Conservation (phyloP, 1,140 invertebrate genomes). For the Calephelis nemesis region DNA sequence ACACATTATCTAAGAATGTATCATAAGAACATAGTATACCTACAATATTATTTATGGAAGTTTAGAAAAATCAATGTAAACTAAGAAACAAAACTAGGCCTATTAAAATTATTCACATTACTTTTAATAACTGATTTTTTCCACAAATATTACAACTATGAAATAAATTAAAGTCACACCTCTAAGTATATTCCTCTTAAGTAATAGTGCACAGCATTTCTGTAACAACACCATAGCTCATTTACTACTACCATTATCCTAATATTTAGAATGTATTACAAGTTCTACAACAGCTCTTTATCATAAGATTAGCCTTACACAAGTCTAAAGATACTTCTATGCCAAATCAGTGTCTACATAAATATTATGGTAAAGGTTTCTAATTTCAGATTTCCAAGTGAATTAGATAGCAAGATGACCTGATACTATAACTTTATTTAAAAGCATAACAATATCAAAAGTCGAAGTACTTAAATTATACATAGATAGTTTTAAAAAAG, state of each 20-base stretch:
- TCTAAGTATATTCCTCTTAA: constrained; percentile 13
- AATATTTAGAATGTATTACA: constrained; percentile 16
- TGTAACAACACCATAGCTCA: constrained; percentile 15
- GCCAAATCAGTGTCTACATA: constrained; percentile 11
- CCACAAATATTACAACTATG: constrained; percentile 2
- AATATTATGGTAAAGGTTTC: background rate
- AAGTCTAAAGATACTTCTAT: constrained; percentile 15
- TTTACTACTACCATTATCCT: constrained; percentile 9
- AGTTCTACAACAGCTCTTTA: constrained; percentile 25
- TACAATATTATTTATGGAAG: constrained; percentile 6
- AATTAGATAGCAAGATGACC: background rate
- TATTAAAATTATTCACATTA: constrained; percentile 5
- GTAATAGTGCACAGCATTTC: constrained; percentile 23
- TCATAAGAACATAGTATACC: constrained; percentile 4
- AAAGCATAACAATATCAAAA: constrained; percentile 20
- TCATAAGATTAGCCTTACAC: constrained; percentile 73
- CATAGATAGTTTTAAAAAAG: constrained; percentile 48
- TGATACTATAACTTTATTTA: constrained; percentile 24
- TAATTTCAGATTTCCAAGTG: background rate
- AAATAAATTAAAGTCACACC: constrained; percentile 15
- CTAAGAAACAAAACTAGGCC: background rate
- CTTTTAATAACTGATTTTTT: background rate
- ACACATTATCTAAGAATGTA: constrained; percentile 7
- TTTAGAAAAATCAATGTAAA: background rate
- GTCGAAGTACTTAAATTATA: constrained; percentile 36